These are phyloP conservation scores for Epistrophe grossulariae DNA, from an alignment of 2,888 invertebrate genomes.

Conservation along the genomic window DNA sequence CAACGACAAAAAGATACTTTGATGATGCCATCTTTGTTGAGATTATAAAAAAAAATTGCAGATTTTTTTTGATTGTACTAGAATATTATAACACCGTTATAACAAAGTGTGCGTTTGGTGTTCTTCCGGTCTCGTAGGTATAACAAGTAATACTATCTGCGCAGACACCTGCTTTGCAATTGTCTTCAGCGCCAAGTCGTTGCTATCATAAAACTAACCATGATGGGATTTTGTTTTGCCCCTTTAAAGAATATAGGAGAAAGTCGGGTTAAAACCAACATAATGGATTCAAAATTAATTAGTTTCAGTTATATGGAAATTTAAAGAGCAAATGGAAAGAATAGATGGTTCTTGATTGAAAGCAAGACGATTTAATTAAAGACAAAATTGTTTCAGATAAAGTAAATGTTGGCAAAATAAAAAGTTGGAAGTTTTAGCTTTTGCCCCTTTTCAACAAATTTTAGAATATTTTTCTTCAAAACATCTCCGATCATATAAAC, in stretches of 20 bases:
- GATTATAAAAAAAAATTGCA: background rate
- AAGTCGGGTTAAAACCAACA: background rate
- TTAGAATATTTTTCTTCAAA: too few relatives aligned
- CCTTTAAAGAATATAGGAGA: slow-evolving; percentile 40
- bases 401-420: too few relatives aligned
- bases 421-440: too few relatives aligned
- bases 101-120: slow-evolving; percentile 23
- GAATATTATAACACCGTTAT: slow-evolving; percentile 16
- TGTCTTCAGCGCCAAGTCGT: slow-evolving; percentile 61
- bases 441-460: too few relatives aligned
- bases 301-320: too few relatives aligned
- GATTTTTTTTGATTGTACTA: background rate
- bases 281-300: background rate
- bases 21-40: slow-evolving; percentile 58
- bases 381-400: too few relatives aligned
- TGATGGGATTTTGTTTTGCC: slow-evolving; percentile 33
- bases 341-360: too few relatives aligned
- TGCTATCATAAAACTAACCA: slow-evolving; percentile 65
- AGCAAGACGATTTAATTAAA: too few relatives aligned
- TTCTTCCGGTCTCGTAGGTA: slow-evolving; percentile 64
- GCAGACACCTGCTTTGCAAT: slow-evolving; percentile 61
- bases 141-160: slow-evolving; percentile 54
- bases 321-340: too few relatives aligned
- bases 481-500: too few relatives aligned
- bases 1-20: slow-evolving; percentile 47